Conservation (phyloP, 1,140 invertebrate genomes). For the Rhysida immarginata region DNA sequence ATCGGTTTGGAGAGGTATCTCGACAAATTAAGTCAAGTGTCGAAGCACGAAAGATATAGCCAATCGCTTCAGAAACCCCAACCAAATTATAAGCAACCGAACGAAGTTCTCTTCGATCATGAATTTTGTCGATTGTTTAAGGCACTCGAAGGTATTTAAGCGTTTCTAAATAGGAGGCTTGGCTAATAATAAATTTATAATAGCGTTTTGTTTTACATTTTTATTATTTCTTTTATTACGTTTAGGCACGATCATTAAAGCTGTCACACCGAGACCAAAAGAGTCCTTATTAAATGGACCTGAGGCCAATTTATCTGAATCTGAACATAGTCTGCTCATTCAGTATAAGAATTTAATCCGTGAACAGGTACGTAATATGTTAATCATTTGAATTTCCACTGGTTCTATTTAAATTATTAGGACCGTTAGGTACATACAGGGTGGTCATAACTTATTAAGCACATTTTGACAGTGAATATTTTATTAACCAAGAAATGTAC, state of each 20-base stretch:
- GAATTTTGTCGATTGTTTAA: conserved; percentile 86
- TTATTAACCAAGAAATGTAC: too few relatives aligned
- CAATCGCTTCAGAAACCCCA: conserved; percentile 86
- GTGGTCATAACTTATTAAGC: too few relatives aligned
- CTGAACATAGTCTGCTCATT: conserved; percentile 44
- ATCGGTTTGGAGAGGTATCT: conserved; percentile 82
- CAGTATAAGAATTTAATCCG: conserved; percentile 82
- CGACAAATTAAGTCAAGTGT: conserved; percentile 69
- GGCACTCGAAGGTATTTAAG: conserved; percentile 25
- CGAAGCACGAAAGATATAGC: conserved; percentile 78
- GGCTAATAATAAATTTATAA: too few relatives aligned
- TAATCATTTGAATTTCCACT: conserved; percentile 47
- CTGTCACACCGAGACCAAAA: conserved; percentile 38
- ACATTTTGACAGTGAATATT: too few relatives aligned
- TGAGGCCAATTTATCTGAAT: conserved; percentile 22
- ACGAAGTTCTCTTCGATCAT: conserved; percentile 79
- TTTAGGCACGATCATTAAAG: conserved; percentile 34
- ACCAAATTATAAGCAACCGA: conserved; percentile 51
- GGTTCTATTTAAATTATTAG: too few relatives aligned
- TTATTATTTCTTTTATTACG: conserved; percentile 8
- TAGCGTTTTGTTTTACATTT: neutral
- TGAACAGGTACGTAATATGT: conserved; percentile 61
- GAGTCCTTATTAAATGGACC: conserved; percentile 33
- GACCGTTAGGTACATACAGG: neutral
- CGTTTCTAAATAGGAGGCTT: too few relatives aligned